Evolutionary conservation across 2,113 vertebrate genomes (phyloP).

Genomic region (Nesogale talazaci): DNA sequence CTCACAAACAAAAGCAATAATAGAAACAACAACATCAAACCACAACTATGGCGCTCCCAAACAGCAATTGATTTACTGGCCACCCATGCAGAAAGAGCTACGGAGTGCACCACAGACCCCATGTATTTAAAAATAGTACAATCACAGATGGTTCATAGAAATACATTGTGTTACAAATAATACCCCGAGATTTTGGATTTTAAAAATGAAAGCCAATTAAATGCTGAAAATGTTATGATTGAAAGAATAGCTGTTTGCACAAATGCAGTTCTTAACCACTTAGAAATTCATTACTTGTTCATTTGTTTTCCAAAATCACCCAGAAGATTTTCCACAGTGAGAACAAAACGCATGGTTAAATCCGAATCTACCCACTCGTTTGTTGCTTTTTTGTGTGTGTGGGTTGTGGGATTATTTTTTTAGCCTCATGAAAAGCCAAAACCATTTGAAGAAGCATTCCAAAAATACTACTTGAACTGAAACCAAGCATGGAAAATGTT

Average conservation of each 20-base stretch:
- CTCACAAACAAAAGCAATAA: too few species aligned
- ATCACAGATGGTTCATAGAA: conserved; percentile 52
- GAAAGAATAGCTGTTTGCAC: conserved; percentile 51
- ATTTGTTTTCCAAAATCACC: conserved; percentile 71
- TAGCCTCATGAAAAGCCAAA: conserved; percentile 65
- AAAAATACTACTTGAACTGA: conserved; percentile 52
- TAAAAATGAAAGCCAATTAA: conserved; percentile 39
- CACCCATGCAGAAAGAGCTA: conserved; percentile 10
- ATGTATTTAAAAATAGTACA: conserved; percentile 7
- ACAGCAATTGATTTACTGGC: conserved; percentile 13
- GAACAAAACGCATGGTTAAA: conserved; percentile 69
- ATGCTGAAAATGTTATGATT: conserved; percentile 22
- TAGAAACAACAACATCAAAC: neutral
- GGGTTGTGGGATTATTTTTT: conserved; percentile 62
- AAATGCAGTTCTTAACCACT: conserved; percentile 54
- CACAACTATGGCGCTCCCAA: conserved; percentile 13
- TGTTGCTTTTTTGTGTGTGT: conserved; percentile 71
- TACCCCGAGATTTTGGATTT: conserved; percentile 39
- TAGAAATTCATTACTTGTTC: conserved; percentile 71
- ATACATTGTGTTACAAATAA: conserved; percentile 44
- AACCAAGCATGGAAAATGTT: conserved; percentile 68
- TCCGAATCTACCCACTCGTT: conserved; percentile 62
- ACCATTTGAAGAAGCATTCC: conserved; percentile 53
- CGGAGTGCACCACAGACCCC: neutral
- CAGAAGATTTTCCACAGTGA: conserved; percentile 59